A percentile compares a stretch with the other conserved stretches of the same genome.
Conservation (phyloP, 2,797 vertebrate species). For the Characodon lateralis region DNA sequence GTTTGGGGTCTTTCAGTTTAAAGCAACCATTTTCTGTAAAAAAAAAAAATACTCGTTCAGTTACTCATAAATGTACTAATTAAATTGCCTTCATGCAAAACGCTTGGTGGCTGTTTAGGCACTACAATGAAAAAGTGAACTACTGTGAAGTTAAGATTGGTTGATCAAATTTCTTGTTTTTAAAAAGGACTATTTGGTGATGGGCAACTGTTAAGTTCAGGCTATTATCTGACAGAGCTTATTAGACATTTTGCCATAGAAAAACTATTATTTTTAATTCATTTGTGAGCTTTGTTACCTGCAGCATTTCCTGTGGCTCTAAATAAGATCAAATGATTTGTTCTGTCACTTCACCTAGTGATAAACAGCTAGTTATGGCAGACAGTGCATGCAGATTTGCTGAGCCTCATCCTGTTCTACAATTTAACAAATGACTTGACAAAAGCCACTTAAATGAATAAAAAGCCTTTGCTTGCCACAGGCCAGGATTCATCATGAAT, state of each 20-base stretch:
- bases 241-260: neutral
- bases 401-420: conserved; percentile 57
- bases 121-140: neutral
- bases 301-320: neutral
- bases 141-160: neutral
- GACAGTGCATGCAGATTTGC: conserved; percentile 39
- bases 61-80: neutral
- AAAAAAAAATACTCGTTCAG: neutral
- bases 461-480: conserved; percentile 51
- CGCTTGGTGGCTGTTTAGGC: neutral
- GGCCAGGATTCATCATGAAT: conserved; percentile 66
- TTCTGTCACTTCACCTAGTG: neutral
- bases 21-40: neutral
- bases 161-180: neutral
- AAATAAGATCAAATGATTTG: neutral
- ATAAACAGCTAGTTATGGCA: conserved; percentile 10
- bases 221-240: neutral
- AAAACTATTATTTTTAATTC: neutral
- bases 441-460: conserved; percentile 67
- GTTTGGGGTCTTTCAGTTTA: neutral
- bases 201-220: neutral
- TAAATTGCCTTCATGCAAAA: neutral
- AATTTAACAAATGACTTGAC: conserved; percentile 75
- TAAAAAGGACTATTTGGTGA: neutral
- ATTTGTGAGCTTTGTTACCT: neutral